Evolutionary conservation across 2,113 vertebrate species (phyloP), one percentile per base, ranked within the genome.

Genomic region (Hystrix brachyura): DNA sequence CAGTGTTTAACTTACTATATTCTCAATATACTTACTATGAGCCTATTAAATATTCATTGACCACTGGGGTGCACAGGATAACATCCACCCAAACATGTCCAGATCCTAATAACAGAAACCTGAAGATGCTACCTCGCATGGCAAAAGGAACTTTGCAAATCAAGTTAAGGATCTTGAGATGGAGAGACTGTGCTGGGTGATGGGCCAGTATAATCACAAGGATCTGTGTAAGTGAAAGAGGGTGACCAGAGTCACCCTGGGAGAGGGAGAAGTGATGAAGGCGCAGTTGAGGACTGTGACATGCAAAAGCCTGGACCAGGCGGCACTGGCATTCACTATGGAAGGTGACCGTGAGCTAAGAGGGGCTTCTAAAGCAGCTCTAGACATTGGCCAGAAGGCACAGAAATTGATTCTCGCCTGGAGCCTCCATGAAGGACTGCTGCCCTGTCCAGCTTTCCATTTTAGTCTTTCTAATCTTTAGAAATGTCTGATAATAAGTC

Each of bases 31-130:
- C 79, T 79, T 95, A n/a, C 7, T 46, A 23, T 3, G 65, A 29
- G 27, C 74, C 38, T 79, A 78, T 90, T 72, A 89, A 74, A 23
- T 94, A 60, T 71, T 72, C 92, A 34, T 82, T 90, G 38, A 85
- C 51, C 34, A 80, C 17, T 76, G 0, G 60, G n/a, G 38, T 57
- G 76, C 46, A 25, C 23, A 80, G 62, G 92, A 65, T 59, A 76
- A 91, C 72, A n/a, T 12, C 43, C 59, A 74, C n/a, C 21, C 51
- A 79, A 65, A 94, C 7, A 69, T 71, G 13, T 65, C 3, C 43
- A 15, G 1, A 2, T 86, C 32, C 38, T 86, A 64, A 46, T 53
- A 65, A 81, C 55, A 60, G 55, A 55, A 88, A 48, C 17, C 19
- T 53, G 25, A 60, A 43, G 62, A 17, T 72, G 32, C 94, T 46